Evolutionary conservation across 1,140 invertebrate genomes (phyloP), one percentile per base, ranked within the genome.

Genomic region (Sinella curviseta): DNA sequence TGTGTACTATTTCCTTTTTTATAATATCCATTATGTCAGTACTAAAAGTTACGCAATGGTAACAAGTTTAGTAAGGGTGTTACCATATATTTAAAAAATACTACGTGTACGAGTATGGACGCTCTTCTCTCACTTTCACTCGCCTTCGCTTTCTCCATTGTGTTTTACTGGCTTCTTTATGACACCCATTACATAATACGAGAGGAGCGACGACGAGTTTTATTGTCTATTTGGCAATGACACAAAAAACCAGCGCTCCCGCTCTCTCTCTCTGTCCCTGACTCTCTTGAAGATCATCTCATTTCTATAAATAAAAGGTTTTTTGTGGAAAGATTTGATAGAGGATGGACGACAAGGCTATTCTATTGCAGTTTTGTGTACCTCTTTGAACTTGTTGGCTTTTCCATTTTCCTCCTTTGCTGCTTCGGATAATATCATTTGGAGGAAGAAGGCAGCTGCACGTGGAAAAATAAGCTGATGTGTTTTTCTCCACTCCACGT

Each of bases 161-260:
- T 26, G 24, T 26, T 60, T 60, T 60, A 60, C 57, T 60, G 24
- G 57, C 24, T 26, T 17, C 24, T 60, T 60, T 60, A 60, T 60
- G 57, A 60, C 24, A n/a, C 24, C 57, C 24, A 60, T 60, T 60
- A 60, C 57, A 60, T 60, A 60, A 60, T 60, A 60, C 24, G 39
- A 20, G 39, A 60, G 3, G 39, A 20, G 39, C 20, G 20, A 48
- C 8, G 57, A 60, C 57, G 24, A 26, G 12, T 60, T 60, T 60
- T 60, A 60, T 60, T 60, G 57, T 60, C 57, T 60, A 60, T 60
- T 60, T 60, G 57, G 57, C 57, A 60, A 60, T 60, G 57, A 60
- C 57, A 60, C 57, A 12, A 26, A 60, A 26, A 60, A 60, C 14
- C 8, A 48, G 39, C 39, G 8, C 39, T 48, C 8, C 20, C 39